phyloP scores from a whole-genome alignment of 2,113 vertebrate species.

The Solenodon paradoxus region DNA sequence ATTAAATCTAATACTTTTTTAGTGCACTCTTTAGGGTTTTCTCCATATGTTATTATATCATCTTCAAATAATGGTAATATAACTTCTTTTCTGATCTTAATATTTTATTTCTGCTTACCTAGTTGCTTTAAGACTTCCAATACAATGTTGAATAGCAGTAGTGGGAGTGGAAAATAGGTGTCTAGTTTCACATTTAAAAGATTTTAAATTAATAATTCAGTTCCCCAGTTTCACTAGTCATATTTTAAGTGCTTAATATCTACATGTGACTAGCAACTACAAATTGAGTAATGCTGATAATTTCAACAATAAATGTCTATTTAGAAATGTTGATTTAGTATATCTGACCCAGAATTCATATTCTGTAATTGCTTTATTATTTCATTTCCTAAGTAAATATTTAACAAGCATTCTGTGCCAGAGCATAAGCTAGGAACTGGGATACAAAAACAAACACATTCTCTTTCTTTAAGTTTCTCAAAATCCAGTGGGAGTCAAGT shows the following conservation, averaged over 20 bases:
- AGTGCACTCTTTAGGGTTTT: too few relatives aligned
- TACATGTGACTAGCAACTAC: neutral
- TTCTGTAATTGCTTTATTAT: conserved; percentile 5
- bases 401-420: neutral
- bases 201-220: neutral
- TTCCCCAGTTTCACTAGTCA: neutral
- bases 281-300: neutral
- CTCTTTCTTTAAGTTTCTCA: neutral
- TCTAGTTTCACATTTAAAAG: neutral
- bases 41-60: too few relatives aligned
- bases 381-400: neutral
- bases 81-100: too few relatives aligned
- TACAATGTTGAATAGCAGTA: too few relatives aligned
- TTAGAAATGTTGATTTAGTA: neutral
- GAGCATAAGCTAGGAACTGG: neutral
- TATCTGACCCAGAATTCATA: neutral
- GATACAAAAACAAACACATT: neutral
- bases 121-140: too few relatives aligned
- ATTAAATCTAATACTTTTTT: too few relatives aligned
- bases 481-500: neutral
- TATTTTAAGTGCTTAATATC: neutral
- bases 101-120: too few relatives aligned
- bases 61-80: too few relatives aligned
- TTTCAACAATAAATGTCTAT: neutral
- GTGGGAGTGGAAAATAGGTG: too few relatives aligned